These are phyloP conservation scores for Sinhomidia bicolor DNA, from an alignment of 2,888 invertebrate genomes.

Conservation along the genomic window DNA sequence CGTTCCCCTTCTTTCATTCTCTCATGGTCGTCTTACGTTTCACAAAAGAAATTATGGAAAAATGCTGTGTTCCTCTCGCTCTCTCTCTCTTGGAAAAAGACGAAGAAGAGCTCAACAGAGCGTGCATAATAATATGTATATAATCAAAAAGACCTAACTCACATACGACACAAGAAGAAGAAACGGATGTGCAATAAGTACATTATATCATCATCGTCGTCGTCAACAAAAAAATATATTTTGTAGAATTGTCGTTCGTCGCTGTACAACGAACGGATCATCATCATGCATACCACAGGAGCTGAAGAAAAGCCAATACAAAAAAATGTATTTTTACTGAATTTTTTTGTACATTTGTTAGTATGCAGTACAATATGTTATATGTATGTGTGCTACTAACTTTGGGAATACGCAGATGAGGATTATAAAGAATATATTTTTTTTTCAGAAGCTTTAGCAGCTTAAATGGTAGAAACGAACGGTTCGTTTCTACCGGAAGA, in stretches of 20 bases:
- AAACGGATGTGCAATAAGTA: constrained; percentile 30
- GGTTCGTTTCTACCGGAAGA: constrained; percentile 44
- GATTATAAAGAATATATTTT: not conserved
- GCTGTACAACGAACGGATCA: too few relatives aligned
- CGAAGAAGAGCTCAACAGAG: constrained; percentile 46
- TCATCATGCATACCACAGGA: too few relatives aligned
- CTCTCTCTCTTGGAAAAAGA: too few relatives aligned
- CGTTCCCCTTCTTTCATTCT: not conserved
- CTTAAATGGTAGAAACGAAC: constrained; percentile 19
- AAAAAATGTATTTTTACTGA: too few relatives aligned
- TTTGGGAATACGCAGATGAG: not conserved
- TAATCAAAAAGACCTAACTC: constrained; percentile 66
- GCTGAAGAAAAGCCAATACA: not conserved
- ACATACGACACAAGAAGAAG: constrained; percentile 47
- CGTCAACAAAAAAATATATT: too few relatives aligned
- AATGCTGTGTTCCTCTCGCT: not conserved
- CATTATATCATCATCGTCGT: not conserved
- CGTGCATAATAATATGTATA: constrained; percentile 70
- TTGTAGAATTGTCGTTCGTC: too few relatives aligned
- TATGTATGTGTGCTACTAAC: too few relatives aligned
- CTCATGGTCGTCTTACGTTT: constrained; percentile 1
- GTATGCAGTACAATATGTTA: too few relatives aligned
- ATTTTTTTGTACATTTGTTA: too few relatives aligned
- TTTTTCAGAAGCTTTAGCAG: not conserved
- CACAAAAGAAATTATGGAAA: constrained; percentile 57